These are phyloP conservation scores for Lycopodina hypogea DNA, from an alignment of 37 sponge, comb jelly and placozoan genomes.

Conservation along the genomic window DNA sequence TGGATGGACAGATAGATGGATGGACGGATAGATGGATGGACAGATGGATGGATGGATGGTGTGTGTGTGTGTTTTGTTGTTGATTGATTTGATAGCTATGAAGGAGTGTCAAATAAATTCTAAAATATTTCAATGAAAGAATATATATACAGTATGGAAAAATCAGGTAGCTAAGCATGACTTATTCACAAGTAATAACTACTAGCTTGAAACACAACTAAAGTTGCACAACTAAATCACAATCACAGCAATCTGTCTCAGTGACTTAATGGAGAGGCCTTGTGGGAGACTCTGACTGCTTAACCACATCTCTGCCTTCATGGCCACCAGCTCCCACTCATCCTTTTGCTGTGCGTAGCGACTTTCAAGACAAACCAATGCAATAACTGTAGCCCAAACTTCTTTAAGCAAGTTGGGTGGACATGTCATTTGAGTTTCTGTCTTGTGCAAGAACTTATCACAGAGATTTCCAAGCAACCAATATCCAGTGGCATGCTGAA, in stretches of 20 bases:
- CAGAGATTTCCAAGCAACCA: conserved; percentile 33
- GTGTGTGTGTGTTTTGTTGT: too few relatives aligned
- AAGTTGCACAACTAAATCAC: too few relatives aligned
- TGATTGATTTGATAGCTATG: too few relatives aligned
- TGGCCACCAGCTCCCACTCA: conserved; percentile 75
- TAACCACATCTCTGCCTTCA: conserved; percentile 71
- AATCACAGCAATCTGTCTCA: conserved; percentile 8
- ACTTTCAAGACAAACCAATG: conserved; percentile 33
- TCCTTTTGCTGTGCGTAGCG: conserved; percentile 35
- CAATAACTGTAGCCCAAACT: conserved; percentile 59
- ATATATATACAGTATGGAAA: too few relatives aligned
- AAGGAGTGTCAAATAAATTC: too few relatives aligned
- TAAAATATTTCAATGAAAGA: too few relatives aligned
- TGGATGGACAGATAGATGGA: too few relatives aligned
- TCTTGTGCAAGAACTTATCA: conserved; percentile 14
- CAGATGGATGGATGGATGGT: too few relatives aligned
- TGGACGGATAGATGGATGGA: too few relatives aligned
- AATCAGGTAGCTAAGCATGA: too few relatives aligned
- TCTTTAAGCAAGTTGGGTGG: neutral
- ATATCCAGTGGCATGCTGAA: conserved; percentile 55
- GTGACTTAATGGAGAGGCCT: neutral
- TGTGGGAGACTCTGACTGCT: conserved; percentile 26
- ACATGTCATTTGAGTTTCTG: neutral
- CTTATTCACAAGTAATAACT: too few relatives aligned
- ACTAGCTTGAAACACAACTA: too few relatives aligned